A percentile compares a stretch with the other conserved stretches of the same genome.
Conservation (phyloP, 2,797 vertebrate species). For the Apogon talboti region DNA sequence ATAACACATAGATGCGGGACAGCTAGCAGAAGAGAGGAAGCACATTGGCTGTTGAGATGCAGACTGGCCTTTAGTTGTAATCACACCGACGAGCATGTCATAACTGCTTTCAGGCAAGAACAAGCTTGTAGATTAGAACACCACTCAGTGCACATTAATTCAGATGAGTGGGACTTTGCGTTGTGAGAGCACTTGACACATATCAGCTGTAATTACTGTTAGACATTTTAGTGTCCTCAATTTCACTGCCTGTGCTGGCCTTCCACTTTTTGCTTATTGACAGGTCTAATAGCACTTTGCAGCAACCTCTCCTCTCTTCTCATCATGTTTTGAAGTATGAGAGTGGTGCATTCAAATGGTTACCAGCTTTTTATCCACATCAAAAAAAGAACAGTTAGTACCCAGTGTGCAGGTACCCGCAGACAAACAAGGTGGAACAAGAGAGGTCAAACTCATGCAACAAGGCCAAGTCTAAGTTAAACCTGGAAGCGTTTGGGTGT, state of each 20-base stretch:
- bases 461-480: constrained; percentile 40
- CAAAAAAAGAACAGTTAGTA: background rate
- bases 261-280: constrained; percentile 29
- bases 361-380: background rate
- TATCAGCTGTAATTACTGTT: constrained; percentile 41
- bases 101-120: constrained; percentile 41
- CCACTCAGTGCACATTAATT: constrained; percentile 42
- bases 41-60: constrained; percentile 16
- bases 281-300: constrained; percentile 8
- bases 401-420: constrained; percentile 2
- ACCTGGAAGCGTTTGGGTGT: constrained; percentile 38
- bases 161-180: constrained; percentile 38
- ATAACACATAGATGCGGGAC: constrained; percentile 19
- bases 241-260: constrained; percentile 9
- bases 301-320: background rate
- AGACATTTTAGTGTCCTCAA: constrained; percentile 27
- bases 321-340: constrained; percentile 1
- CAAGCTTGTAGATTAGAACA: constrained; percentile 24
- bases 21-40: constrained; percentile 20
- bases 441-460: constrained; percentile 22
- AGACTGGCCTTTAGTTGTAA: constrained; percentile 43
- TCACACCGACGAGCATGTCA: constrained; percentile 30
- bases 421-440: constrained; percentile 1
- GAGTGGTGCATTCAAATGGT: background rate
- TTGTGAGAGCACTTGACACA: constrained; percentile 35